Evolutionary conservation across 1,140 invertebrate genomes (phyloP).

Genomic region (Phymastichus coffea): DNA sequence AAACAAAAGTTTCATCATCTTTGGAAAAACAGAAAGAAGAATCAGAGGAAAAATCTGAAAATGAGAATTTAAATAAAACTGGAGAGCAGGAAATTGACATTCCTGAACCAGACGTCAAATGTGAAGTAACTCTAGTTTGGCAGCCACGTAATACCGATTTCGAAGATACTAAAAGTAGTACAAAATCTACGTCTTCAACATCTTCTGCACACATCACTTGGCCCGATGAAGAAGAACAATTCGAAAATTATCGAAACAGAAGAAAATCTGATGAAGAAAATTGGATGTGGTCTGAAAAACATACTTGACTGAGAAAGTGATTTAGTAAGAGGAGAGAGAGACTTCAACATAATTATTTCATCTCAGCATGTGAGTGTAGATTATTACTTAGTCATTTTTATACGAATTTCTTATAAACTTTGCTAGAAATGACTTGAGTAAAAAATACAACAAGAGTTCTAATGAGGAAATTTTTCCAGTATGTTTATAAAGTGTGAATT

Average conservation of each 20-base stretch:
- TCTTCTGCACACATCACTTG: constrained; percentile 31
- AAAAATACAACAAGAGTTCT: too few relatives aligned
- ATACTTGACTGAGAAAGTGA: constrained; percentile 33
- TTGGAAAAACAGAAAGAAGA: constrained; percentile 31
- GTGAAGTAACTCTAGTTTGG: constrained; percentile 33
- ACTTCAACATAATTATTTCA: not conserved
- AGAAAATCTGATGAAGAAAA: constrained; percentile 40
- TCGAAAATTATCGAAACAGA: constrained; percentile 25
- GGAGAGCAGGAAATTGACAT: constrained; percentile 22
- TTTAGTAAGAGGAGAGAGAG: constrained; percentile 7
- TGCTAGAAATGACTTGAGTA: too few relatives aligned
- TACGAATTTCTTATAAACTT: too few relatives aligned
- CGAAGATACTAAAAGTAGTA: constrained; percentile 26
- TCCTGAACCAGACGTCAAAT: constrained; percentile 7
- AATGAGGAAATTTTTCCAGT: too few relatives aligned
- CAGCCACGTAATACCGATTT: constrained; percentile 25
- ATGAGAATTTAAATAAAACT: constrained; percentile 4
- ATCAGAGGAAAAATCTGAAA: constrained; percentile 14
- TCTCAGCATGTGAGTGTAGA: not conserved
- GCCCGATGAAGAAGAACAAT: constrained; percentile 38
- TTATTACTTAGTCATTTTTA: too few relatives aligned
- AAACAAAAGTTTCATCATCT: constrained; percentile 29
- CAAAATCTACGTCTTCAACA: constrained; percentile 28
- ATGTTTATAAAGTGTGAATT: too few relatives aligned
- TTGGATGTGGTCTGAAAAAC: constrained; percentile 41